Evolutionary conservation across 2,797 vertebrate genomes (phyloP).

Genomic region (Diplodus puntazzo): DNA sequence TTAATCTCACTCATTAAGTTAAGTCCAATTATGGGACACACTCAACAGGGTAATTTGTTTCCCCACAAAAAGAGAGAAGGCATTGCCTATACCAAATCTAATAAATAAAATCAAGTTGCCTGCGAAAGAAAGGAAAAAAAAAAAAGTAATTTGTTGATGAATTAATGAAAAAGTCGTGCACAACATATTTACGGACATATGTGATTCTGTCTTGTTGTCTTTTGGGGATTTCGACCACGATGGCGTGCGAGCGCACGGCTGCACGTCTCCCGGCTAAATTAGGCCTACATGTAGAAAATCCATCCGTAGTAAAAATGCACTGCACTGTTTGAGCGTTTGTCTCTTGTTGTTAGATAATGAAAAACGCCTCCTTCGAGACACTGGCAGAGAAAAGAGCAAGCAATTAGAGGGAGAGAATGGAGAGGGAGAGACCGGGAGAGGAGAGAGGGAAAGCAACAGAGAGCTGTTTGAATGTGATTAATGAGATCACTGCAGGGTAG

Average conservation of each 20-base stretch:
- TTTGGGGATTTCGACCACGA: slow-evolving; percentile 34
- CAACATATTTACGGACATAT: slow-evolving; percentile 45
- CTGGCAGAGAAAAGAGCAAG: slow-evolving; percentile 76
- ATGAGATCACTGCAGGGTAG: slow-evolving; percentile 85
- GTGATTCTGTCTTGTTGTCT: slow-evolving; percentile 49
- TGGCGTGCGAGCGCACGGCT: slow-evolving; percentile 41
- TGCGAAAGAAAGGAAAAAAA: slow-evolving; percentile 6
- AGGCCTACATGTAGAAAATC: slow-evolving; percentile 63
- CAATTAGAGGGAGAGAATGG: slow-evolving; percentile 77
- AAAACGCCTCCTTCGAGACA: slow-evolving; percentile 77
- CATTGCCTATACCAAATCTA: slow-evolving; percentile 47
- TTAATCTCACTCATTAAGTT: slow-evolving; percentile 75
- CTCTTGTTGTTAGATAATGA: slow-evolving; percentile 78
- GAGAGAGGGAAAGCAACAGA: slow-evolving; percentile 62
- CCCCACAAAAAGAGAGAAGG: slow-evolving; percentile 30
- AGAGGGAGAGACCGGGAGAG: slow-evolving; percentile 54
- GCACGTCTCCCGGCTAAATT: slow-evolving; percentile 51
- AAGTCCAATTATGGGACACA: slow-evolving; percentile 74
- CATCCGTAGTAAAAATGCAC: slow-evolving; percentile 60
- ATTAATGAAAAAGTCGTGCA: slow-evolving; percentile 38
- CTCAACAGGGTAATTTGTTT: slow-evolving; percentile 70
- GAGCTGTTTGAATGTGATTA: slow-evolving; percentile 83
- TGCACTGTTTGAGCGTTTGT: slow-evolving; percentile 70
- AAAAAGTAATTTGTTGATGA: slow-evolving; percentile 9
- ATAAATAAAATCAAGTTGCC: slow-evolving; percentile 48